Evolutionary conservation across 2,888 invertebrate genomes (phyloP).

Genomic region (Dorcus hopei): DNA sequence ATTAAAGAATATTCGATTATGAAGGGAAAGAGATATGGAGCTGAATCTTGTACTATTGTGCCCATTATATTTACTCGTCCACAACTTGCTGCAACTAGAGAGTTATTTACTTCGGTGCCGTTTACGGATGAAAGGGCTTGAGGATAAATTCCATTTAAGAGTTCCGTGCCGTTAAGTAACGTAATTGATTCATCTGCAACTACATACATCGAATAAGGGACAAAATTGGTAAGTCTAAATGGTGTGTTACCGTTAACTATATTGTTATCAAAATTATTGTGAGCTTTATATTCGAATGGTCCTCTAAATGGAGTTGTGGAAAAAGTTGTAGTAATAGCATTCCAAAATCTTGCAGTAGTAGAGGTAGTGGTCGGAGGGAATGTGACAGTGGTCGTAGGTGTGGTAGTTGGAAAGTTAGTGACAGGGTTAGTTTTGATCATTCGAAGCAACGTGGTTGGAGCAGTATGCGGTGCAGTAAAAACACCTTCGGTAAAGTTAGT

Average conservation of each 20-base stretch:
- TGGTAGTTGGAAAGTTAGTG: conserved; percentile 34
- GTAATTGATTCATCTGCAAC: conserved; percentile 23
- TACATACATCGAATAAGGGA: conserved; percentile 6
- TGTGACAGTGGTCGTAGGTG: conserved; percentile 32
- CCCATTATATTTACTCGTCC: conserved; percentile 89
- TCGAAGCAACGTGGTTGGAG: conserved; percentile 51
- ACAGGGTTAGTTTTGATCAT: conserved; percentile 48
- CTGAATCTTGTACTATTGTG: conserved; percentile 86
- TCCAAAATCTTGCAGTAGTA: conserved; percentile 45
- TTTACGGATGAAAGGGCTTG: conserved; percentile 35
- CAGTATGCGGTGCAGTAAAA: conserved; percentile 40
- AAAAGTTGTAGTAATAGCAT: conserved; percentile 29
- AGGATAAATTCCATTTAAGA: conserved; percentile 40
- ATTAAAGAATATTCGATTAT: conserved; percentile 94
- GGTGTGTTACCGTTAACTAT: conserved; percentile 37
- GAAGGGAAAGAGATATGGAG: conserved; percentile 93
- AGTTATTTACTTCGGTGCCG: conserved; percentile 19
- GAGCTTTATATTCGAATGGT: conserved; percentile 47
- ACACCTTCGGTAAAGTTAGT: conserved; percentile 53
- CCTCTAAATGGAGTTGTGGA: conserved; percentile 34
- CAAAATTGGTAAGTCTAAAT: too few relatives aligned
- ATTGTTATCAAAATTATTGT: conserved; percentile 43
- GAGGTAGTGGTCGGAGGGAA: conserved; percentile 41
- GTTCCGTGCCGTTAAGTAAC: conserved; percentile 27
- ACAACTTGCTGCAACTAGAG: conserved; percentile 58